A percentile compares a stretch with the other conserved stretches of the same genome.
phyloP scores from a whole-genome alignment of 2,113 vertebrate species.

The Otus sunia region DNA sequence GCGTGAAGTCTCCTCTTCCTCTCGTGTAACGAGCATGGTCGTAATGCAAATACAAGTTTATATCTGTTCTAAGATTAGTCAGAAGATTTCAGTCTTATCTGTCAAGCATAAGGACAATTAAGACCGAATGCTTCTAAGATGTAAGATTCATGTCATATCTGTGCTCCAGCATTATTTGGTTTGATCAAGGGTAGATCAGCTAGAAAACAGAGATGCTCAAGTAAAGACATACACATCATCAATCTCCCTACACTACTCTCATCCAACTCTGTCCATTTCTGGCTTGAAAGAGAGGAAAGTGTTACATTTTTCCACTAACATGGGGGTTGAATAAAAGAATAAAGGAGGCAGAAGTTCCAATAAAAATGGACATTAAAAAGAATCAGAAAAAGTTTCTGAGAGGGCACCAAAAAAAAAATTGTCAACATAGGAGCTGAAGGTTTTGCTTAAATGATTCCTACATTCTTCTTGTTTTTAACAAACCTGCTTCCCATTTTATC shows the following conservation, averaged over 20 bases:
- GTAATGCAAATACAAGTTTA: background rate
- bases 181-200: background rate
- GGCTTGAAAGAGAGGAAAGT: background rate
- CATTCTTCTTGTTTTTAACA: background rate
- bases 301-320: background rate
- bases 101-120: background rate
- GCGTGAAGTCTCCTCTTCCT: background rate
- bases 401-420: background rate
- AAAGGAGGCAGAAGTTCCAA: background rate
- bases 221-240: background rate
- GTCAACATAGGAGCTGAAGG: background rate
- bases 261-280: background rate
- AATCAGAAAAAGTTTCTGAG: background rate
- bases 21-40: rapidly evolving
- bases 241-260: background rate
- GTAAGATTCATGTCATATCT: background rate
- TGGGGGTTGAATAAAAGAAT: background rate
- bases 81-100: background rate
- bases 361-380: background rate
- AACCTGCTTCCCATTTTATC: background rate
- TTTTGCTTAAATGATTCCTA: background rate
- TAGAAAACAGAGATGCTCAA: background rate
- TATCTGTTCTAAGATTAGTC: background rate
- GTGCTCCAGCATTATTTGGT: background rate
- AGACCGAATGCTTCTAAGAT: background rate